Conservation (phyloP, 1,140 invertebrate genomes). For the Stegodyphus mimosarum region DNA sequence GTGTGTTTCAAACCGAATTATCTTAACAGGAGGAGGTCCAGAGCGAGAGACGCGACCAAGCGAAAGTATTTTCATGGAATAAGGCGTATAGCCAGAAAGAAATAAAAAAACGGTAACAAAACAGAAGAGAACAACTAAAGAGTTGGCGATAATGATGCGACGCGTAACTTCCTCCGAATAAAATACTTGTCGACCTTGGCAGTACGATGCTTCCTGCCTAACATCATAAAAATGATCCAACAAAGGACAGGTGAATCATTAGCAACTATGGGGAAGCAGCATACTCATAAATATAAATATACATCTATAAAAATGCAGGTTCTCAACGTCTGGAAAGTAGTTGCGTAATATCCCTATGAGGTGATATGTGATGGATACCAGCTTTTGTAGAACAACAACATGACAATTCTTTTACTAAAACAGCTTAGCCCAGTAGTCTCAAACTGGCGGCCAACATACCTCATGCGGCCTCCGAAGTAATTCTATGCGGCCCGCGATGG, state of each 20-base stretch:
- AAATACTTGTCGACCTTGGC: constrained; percentile 47
- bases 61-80: background rate
- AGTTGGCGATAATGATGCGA: constrained; percentile 19
- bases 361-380: too few relatives aligned
- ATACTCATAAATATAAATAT: constrained; percentile 37
- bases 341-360: too few relatives aligned
- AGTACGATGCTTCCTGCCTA: constrained; percentile 9
- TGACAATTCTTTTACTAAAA: too few relatives aligned
- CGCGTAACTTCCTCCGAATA: constrained; percentile 9
- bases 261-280: constrained; percentile 18
- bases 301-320: background rate
- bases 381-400: too few relatives aligned
- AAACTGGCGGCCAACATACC: too few relatives aligned
- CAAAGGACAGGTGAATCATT: constrained; percentile 51
- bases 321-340: too few relatives aligned
- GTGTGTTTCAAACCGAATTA: background rate
- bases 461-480: too few relatives aligned
- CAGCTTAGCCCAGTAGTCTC: too few relatives aligned
- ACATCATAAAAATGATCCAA: constrained; percentile 1
- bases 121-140: constrained; percentile 7
- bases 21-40: background rate
- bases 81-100: background rate
- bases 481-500: too few relatives aligned
- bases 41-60: background rate
- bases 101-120: background rate